A percentile compares a stretch with the other conserved stretches of the same genome.
Conservation (phyloP, 2,797 vertebrate genomes). For the Chaetophractus vellerosus region DNA sequence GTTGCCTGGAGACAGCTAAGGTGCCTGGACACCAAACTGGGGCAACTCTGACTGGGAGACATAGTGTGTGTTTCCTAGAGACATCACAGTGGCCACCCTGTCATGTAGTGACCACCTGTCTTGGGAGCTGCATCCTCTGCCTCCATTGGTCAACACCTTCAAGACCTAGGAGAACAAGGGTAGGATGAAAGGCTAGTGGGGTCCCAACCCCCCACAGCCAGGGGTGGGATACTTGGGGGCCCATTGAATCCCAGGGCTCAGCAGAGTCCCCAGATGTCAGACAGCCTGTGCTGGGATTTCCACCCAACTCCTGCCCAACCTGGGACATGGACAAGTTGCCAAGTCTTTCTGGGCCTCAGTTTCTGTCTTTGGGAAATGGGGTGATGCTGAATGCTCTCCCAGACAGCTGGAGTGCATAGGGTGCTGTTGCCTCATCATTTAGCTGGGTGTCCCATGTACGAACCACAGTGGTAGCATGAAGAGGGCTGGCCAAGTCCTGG, state of each 20-base stretch:
- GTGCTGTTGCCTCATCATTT: not conserved
- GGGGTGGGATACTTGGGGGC: not conserved
- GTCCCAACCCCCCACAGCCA: slow-evolving; percentile 38
- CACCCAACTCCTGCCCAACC: too few species aligned
- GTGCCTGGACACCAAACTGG: not conserved
- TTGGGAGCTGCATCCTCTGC: slow-evolving; percentile 92
- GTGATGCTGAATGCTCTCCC: not conserved
- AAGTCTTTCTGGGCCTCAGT: too few species aligned
- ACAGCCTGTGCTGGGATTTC: too few species aligned
- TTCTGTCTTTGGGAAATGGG: too few species aligned
- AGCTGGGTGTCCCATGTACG: too few species aligned
- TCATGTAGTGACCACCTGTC: slow-evolving; percentile 91
- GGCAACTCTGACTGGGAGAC: too few species aligned
- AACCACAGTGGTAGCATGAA: too few species aligned
- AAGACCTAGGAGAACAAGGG: slow-evolving; percentile 90
- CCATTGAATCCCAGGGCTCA: not conserved
- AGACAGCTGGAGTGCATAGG: not conserved
- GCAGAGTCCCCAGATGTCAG: not conserved
- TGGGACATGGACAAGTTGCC: too few species aligned
- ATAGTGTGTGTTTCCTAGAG: not conserved
- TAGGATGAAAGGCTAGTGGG: slow-evolving; percentile 88
- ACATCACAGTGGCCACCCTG: too few species aligned
- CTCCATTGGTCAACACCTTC: slow-evolving; percentile 94
- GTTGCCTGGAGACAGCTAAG: not conserved
- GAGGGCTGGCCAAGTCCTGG: too few species aligned